Base-by-base conservation (phyloP, 2,888 invertebrate genomes). In the Gortyna flavago region DNA sequence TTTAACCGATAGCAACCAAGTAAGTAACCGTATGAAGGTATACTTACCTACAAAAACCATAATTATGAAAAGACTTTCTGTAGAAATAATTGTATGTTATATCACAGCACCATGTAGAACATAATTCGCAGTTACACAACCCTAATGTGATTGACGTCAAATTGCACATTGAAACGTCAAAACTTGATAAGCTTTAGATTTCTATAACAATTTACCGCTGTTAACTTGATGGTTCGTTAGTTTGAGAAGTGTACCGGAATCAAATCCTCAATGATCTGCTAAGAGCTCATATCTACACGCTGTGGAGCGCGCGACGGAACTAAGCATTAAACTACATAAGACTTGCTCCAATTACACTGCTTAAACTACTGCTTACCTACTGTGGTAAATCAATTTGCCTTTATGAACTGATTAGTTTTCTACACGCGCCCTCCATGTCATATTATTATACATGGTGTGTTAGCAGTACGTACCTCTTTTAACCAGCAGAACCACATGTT, bases 401-500 rank as follows among this genome's bases (percentile, higher is more conserved):
- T 66, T 72, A 38, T 65, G 62, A 80, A 75, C 62, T 80, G 79
- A 86, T 72, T 79, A 62, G 64, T 70, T 81, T 74, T 72, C 64
- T 78, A 65, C 64, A 77, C 71, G 66, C 72, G 71, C 35, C 77
- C 68, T 65, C 78, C 35, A 75, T 77, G 77, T 75, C 61, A 68
- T 70, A 64, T 72, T 66, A 77, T 77, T 59, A 73, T 54, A 61
- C n/a, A 82, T 13, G 64, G 64, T 68, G 11, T 68, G 1, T 59
- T 67, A 78, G 25, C 1, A 59, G 57, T 65, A 90, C 93, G 89
- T 93, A 97, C 97, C 97, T 97, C 97, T 92, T 97, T 97, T 16
- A 97, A 92, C 98, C 98, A 97, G 86, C 94, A 94, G 84, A 97
- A 97, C 98, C 98, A 98, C 90, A 97, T 95, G 87, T 97, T 97